A percentile compares a stretch with the other conserved stretches of the same genome.
Conservation (phyloP, 2,888 invertebrate genomes). For the Parasteatoda lunata region DNA sequence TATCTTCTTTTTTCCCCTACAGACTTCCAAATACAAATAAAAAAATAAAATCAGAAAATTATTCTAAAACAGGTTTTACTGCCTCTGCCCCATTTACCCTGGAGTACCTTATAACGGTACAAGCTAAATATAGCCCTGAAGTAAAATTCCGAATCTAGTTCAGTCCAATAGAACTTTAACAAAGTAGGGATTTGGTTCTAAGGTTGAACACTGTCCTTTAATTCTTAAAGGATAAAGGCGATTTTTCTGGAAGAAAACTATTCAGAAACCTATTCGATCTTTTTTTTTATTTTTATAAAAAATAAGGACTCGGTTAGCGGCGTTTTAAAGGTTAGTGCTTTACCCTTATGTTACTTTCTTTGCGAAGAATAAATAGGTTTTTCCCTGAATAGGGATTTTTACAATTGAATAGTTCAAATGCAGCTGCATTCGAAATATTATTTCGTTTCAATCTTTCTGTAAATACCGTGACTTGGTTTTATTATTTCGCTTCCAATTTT, state of each 20-base stretch:
- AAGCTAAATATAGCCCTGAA: neutral
- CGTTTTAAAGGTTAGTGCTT: constrained; percentile 5
- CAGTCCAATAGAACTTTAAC: neutral
- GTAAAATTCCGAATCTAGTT: neutral
- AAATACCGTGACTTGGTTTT: neutral
- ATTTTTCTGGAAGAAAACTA: neutral
- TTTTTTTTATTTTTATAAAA: neutral
- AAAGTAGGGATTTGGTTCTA: constrained; percentile 1
- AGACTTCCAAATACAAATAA: neutral
- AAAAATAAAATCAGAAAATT: neutral
- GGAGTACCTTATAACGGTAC: neutral
- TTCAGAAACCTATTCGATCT: neutral
- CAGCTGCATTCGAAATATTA: constrained; percentile 2
- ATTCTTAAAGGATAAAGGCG: constrained; percentile 5
- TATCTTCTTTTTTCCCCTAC: too few species aligned
- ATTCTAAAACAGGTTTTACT: neutral
- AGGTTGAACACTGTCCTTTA: constrained; percentile 5
- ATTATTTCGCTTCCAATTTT: neutral
- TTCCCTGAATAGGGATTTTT: neutral
- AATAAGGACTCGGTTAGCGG: neutral
- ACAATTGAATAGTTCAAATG: constrained; percentile 23
- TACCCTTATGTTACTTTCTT: constrained; percentile 17
- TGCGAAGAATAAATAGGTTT: constrained; percentile 27
- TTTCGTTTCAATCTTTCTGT: neutral
- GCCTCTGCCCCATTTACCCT: constrained; percentile 1